Base-by-base conservation (phyloP, 2,888 invertebrate genomes). In the Noctua janthina region DNA sequence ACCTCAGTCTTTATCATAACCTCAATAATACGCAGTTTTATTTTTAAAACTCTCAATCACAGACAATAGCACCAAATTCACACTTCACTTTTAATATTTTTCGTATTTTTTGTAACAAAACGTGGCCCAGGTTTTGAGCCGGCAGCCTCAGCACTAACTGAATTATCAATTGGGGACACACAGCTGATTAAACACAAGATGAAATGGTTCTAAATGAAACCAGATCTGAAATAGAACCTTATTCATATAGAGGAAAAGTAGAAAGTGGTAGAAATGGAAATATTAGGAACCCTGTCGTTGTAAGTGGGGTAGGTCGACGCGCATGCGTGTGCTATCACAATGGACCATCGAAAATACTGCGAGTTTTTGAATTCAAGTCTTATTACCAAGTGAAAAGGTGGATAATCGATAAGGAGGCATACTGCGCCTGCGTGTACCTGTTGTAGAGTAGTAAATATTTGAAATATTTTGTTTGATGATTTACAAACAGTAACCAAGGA, bases 121-220 rank as follows among this genome's bases (percentile, higher is more conserved):
- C 89, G 68, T 82, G 91, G 91, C 92, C 91, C 92, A 93, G 92
- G 92, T 87, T 90, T 89, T 87, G 77, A 91, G 91, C 93, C 95
- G 94, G 95, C 93, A 93, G 94, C 90, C 93, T 93, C 91, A 91
- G 90, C 88, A 91, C 91, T 95, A 95, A 96, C 96, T 96, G 93
- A 96, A 96, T 96, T 96, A 96, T 95, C 95, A 95, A 96, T 94
- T 93, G 94, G 93, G 94, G 93, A 88, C 93, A 92, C 92, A 94
- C 96, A 97, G 96, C 96, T 97, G 96, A 95, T 96, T 93, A 96
- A 94, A 96, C 93, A 95, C 89, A 92, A 88, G 91, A 90, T 89
- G 85, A 84, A 94, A 95, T 87, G 91, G 94, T 95, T 93, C 94
- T 90, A 93, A 90, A 88, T 85, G 82, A 82, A 86, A 83, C 83